Evolutionary conservation across 2,797 vertebrate genomes (phyloP).

Genomic region (Bufotes viridis): DNA sequence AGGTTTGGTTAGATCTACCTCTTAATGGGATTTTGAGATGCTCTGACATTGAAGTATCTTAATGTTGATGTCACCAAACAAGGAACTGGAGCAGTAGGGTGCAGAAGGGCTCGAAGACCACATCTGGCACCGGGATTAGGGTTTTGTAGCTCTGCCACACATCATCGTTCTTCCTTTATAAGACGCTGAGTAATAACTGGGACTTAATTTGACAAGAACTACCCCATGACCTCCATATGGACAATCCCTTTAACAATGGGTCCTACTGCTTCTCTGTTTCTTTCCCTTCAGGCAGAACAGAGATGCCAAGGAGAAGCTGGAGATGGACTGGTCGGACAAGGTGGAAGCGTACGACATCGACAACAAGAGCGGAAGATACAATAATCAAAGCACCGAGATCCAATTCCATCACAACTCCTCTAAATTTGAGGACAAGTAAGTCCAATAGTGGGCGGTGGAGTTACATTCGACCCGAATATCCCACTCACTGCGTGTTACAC

Average conservation of each 20-base stretch:
- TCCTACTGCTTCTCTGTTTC: background rate
- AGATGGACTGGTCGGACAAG: conserved; percentile 92
- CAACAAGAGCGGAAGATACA: conserved; percentile 75
- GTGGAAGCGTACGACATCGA: conserved; percentile 83
- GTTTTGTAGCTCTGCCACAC: too few species aligned
- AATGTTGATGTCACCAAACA: too few species aligned
- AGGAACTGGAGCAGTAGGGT: too few species aligned
- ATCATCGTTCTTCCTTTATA: too few species aligned
- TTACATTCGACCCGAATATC: background rate
- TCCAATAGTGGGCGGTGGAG: background rate
- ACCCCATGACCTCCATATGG: background rate
- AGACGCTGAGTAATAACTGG: too few species aligned
- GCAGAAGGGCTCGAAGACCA: too few species aligned
- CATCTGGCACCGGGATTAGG: too few species aligned
- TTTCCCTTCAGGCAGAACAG: conserved; percentile 77
- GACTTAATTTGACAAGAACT: too few species aligned
- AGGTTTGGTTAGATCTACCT: background rate
- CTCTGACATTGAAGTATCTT: background rate
- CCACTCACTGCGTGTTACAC: background rate
- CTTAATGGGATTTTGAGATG: too few species aligned
- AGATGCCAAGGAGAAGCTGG: conserved; percentile 82
- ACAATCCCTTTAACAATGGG: background rate
- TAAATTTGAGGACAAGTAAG: conserved; percentile 83
- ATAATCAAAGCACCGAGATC: conserved; percentile 78
- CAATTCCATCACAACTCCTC: conserved; percentile 80